Evolutionary conservation across 1,140 invertebrate genomes (phyloP), one percentile per base, ranked within the genome.

Genomic region (Plectrocnemia conspersa): DNA sequence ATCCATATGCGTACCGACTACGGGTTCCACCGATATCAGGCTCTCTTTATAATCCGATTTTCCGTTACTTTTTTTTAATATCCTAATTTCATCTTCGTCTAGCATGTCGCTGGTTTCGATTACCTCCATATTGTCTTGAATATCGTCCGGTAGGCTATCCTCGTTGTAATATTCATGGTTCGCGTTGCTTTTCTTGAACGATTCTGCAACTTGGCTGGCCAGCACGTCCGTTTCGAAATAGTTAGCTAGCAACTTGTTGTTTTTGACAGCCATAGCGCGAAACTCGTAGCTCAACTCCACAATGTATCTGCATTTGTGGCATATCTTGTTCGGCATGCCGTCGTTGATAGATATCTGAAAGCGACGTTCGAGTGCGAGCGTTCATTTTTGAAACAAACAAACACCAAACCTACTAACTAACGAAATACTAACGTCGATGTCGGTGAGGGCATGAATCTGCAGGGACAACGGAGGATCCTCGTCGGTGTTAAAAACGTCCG

Each of bases 291-390:
- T 42, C 7, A 59, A 15, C 29, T 63, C 62, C 9, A 61, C 56
- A 21, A 63, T 40, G 33, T 63, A 63, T 5, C 59, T 56, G 25
- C 62, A 63, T 36, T 61, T 61, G 56, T 63, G 59, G 29, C 62
- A 63, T 11, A 63, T 59, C 13, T 59, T 61, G 16, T 50, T 50
- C 1, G 62, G 62, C 18, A 63, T 29, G 13, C 40, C 54, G 44
- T 61, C 56, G 10, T 25, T 25, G 9, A 18, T 9, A 11, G 29
- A 29, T 44, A 59, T 49, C 52, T 49, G 35, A 9, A 44, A 42
- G 13, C 36, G 41, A 16, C 4, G 52, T 40, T 27, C 50, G n/a
- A 50, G 41, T 46, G 9, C 2, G 10, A 48, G 40, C 3, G 22
- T 9, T 24, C 10, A 11, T 38, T 7, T 38, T 15, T 38, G 6